These are phyloP conservation scores for Sycophaga agraensis DNA, from an alignment of 1,140 invertebrate genomes.

Conservation along the genomic window DNA sequence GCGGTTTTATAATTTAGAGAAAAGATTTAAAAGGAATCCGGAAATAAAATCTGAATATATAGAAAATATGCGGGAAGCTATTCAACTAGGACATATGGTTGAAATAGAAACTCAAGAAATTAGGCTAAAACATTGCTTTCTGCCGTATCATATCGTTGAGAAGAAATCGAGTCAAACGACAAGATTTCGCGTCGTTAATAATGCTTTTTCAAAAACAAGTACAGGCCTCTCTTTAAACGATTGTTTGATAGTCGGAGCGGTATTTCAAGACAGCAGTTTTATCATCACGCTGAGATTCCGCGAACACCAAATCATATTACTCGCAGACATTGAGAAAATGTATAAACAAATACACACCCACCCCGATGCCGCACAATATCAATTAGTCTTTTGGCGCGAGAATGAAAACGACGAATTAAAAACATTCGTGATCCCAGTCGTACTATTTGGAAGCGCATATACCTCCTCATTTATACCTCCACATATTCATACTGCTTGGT, in stretches of 20 bases:
- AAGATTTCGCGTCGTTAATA: conserved; percentile 32
- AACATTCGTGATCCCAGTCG: neutral
- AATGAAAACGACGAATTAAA: neutral
- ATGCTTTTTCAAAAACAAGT: conserved; percentile 28
- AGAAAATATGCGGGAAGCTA: too few relatives aligned
- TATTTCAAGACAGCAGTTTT: conserved; percentile 35
- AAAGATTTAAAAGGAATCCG: too few relatives aligned
- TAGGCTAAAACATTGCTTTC: conserved; percentile 19
- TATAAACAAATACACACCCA: conserved; percentile 18
- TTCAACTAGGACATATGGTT: too few relatives aligned
- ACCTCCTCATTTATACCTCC: neutral
- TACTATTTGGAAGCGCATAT: conserved; percentile 10
- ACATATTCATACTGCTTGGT: neutral
- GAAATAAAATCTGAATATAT: too few relatives aligned
- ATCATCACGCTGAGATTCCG: conserved; percentile 33
- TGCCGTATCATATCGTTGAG: conserved; percentile 25
- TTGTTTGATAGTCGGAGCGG: conserved; percentile 34
- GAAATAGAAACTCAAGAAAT: too few relatives aligned
- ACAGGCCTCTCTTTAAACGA: conserved; percentile 34
- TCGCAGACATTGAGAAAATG: conserved; percentile 32
- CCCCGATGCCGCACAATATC: neutral
- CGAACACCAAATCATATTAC: conserved; percentile 8
- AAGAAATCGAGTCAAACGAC: conserved; percentile 28
- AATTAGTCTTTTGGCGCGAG: neutral
- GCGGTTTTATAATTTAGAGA: too few relatives aligned